Percentiles rank a stretch among this genome's conserved stretches.
These are phyloP conservation scores for Diadegma fenestrale DNA, from an alignment of 2,888 invertebrate genomes.

Conservation along the genomic window DNA sequence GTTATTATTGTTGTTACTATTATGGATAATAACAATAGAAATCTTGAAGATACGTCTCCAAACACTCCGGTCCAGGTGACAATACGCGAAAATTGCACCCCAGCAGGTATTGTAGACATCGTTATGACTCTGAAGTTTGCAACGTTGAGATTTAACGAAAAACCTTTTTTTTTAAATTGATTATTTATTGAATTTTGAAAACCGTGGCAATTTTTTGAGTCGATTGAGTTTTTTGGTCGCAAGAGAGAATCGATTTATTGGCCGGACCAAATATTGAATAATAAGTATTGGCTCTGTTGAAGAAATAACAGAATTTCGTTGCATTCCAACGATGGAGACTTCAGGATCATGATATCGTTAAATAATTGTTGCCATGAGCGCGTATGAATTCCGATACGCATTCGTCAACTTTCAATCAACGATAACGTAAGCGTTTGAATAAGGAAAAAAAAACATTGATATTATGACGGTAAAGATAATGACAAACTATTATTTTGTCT, in stretches of 20 bases:
- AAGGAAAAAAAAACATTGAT: not conserved
- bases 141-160: no score
- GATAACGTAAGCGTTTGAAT: not conserved
- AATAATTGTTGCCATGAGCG: slow-evolving; percentile 27
- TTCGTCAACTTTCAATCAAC: not conserved
- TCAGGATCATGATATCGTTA: no score
- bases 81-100: slow-evolving; percentile 25
- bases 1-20: slow-evolving; percentile 11
- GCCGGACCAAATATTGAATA: no score
- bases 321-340: no score
- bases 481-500: not conserved
- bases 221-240: no score
- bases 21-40: slow-evolving; percentile 9
- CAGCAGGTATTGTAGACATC: slow-evolving; percentile 36
- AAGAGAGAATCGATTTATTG: no score
- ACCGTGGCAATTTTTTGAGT: no score
- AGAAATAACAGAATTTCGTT: no score
- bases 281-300: no score
- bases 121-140: no score
- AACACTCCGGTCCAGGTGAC: slow-evolving; percentile 52
- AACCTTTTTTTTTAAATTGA: no score
- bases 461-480: not conserved
- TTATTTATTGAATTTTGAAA: no score
- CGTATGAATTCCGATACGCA: not conserved
- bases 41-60: not conserved